Base-by-base conservation (phyloP, 2,888 invertebrate species). In the Sympetrum striolatum region DNA sequence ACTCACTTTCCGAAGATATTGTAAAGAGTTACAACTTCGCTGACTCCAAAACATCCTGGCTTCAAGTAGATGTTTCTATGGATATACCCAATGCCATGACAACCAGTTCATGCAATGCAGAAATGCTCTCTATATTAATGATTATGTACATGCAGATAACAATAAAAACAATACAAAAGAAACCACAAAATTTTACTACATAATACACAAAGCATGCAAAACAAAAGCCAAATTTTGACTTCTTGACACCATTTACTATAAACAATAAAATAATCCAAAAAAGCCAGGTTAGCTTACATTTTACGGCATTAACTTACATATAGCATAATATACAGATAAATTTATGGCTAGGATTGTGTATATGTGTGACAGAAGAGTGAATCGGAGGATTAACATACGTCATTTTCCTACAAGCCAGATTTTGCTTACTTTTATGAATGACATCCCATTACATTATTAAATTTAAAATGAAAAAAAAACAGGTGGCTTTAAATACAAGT, bases 61-160 rank as follows among this genome's bases (percentile, higher is more conserved):
- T 93, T 95, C 95, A 95, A 95, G 95, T 94, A 95, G 95, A 94
- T 95, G 95, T 95, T 95, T 95, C 95, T 95, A 95, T 93, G 93
- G 93, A 93, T 92, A 93, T 93, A 94, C 93, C 93, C 93, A 92
- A 91, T 92, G 92, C 92, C 92, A 92, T 91, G 91, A 92, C 92
- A 92, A 92, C 91, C 91, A 92, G 91, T 91, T 90, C 91, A 92
- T 91, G 91, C 92, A 91, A 92, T 90, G 91, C 80, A 91, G 90
- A 92, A 91, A 82, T 58, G 82, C 82, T 82, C 53, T 82, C 82
- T 82, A 82, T 58, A 82, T 82, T 82, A 82, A 82, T 82, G 58
- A 82, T 82, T 82, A 82, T 82, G n/a, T 80, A 58, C 82, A 82
- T 82, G 82, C 82, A 86, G 86, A 64, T 64, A 64, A 86, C 64